Evolutionary conservation across 37 sponge, comb jelly and placozoan genomes (phyloP).

Genomic region (Hexactinellida sp.): DNA sequence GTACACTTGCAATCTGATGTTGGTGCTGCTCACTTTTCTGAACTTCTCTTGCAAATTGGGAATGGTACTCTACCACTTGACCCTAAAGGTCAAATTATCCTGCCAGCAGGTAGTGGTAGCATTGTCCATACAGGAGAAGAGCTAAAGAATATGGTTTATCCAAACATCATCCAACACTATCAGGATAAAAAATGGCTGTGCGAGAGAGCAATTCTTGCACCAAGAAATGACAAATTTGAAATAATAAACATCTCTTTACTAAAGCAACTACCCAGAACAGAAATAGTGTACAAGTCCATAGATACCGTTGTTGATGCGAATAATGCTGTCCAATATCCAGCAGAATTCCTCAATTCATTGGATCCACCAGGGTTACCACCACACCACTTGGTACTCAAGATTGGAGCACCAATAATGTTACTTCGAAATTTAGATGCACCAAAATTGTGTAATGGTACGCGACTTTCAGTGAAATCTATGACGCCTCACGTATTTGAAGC

Average conservation of each 20-base stretch:
- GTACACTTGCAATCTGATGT: slow-evolving; percentile 15
- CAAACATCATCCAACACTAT: background rate
- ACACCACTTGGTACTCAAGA: slow-evolving; percentile 20
- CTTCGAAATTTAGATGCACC: background rate
- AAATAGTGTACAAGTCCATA: background rate
- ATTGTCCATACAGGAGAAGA: background rate
- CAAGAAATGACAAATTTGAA: background rate
- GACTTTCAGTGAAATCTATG: background rate
- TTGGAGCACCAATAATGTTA: background rate
- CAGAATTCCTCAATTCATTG: slow-evolving; percentile 21
- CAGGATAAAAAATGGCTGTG: background rate
- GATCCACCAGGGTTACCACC: slow-evolving; percentile 26
- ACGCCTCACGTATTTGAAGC: background rate
- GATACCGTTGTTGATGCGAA: background rate
- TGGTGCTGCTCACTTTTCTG: background rate
- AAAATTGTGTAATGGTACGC: background rate
- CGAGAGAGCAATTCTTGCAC: background rate
- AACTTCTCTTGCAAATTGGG: background rate
- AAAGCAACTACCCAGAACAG: background rate
- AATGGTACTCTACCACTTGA: background rate
- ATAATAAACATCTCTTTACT: background rate
- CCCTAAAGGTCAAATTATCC: background rate
- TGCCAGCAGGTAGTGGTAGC: background rate
- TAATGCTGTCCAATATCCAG: background rate
- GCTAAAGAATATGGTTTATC: background rate